Evolutionary conservation across 2,888 invertebrate species (phyloP), one percentile per base, ranked within the genome.

Genomic region (Thumatha senex): DNA sequence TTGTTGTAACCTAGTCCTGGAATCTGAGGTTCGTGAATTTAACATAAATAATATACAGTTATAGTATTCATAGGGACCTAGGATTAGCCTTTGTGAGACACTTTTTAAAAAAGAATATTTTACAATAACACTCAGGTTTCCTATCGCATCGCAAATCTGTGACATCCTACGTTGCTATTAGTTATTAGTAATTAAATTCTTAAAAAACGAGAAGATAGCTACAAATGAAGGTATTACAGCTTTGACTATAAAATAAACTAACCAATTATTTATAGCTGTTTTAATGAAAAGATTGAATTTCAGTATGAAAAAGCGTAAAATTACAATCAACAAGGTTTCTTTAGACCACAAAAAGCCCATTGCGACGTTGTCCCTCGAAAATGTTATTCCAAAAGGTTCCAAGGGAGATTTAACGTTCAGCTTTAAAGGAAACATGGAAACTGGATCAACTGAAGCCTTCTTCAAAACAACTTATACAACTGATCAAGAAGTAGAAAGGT

Each of bases 371-470:
- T 88, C 92, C 44, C 79, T 96, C 3, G 93, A 93, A 45, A 93
- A 93, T 54, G 74, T 84, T 10, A 74, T 95, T 4, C 86, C 92
- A 3, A 89, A 92, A 42, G 93, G 92, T 0, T 86, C 93, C 0
- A 89, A 88, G 11, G 95, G 95, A 35, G 91, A 93, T 64, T 70
- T 96, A 12, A 92, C 93, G 58, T 92, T 96, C 40, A 88, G 84
- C 1, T 96, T 95, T 72, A 92, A 92, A 51, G 96, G 96, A 0
- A 92, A 90, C 48, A 83, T 96, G 61, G 94, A 92, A 54, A 93
- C 93, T 12, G 93, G 93, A 7, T 92, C 89, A 4, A 93, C 94
- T 0, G 94, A 95, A 58, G 96, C 95, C 0, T 91, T 96, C 52
- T 96, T 96, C 72, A 94, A 93, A 71, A 93, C 93, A 30, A 92